phyloP scores from a whole-genome alignment of 2,888 invertebrate species.

The Cantharis rufa region DNA sequence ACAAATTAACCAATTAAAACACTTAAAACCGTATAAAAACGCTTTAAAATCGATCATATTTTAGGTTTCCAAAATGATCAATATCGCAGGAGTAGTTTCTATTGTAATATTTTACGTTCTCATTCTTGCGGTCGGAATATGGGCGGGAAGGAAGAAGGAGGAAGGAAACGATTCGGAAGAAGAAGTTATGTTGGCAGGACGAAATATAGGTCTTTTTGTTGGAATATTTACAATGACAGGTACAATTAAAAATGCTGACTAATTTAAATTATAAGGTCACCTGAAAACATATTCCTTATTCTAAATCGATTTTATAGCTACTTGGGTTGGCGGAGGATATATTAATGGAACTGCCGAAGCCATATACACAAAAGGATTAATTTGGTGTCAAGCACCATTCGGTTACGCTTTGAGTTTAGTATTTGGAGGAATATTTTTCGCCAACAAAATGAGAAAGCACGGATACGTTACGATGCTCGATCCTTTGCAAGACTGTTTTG shows the following conservation, averaged over 20 bases:
- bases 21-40: not conserved
- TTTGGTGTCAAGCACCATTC: constrained; percentile 99
- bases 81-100: constrained; percentile 89
- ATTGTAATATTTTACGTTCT: constrained; percentile 95
- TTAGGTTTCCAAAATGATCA: constrained; percentile 71
- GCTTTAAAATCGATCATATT: constrained; percentile 3
- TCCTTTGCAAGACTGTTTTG: constrained; percentile 95
- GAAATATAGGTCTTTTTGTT: constrained; percentile 95
- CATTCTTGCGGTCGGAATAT: constrained; percentile 94
- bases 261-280: not conserved
- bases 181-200: constrained; percentile 97
- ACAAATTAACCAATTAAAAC: not conserved
- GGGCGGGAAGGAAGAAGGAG: constrained; percentile 95
- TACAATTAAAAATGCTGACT: constrained; percentile 50
- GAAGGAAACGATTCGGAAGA: constrained; percentile 89
- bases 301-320: constrained; percentile 67
- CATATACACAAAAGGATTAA: constrained; percentile 88
- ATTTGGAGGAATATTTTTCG: constrained; percentile 96
- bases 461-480: constrained; percentile 99
- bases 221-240: constrained; percentile 99
- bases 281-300: not conserved
- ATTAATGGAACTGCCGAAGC: constrained; percentile 99
- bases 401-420: constrained; percentile 96
- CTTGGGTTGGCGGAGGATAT: constrained; percentile 99
- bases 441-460: constrained; percentile 95